Base-by-base conservation (phyloP, 2,888 invertebrate genomes). In the Apamea anceps region DNA sequence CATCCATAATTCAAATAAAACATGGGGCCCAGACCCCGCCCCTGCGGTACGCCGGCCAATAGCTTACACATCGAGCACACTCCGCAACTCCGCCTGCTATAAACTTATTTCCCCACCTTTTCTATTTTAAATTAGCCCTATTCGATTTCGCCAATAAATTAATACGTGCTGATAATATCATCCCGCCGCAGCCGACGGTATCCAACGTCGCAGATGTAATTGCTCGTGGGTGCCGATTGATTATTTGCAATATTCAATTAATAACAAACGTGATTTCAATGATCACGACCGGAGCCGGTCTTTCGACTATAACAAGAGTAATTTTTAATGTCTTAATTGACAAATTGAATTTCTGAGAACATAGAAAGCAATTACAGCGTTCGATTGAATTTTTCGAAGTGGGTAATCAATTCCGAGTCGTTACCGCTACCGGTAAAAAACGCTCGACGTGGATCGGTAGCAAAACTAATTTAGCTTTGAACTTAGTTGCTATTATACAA, bases 1-100 rank as follows among this genome's bases (percentile, higher is more conserved):
- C 96, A 96, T 96, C 96, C 96, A 96, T 97, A 96, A 96, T 96
- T 96, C 96, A 96, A 96, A 96, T 95, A 96, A 93, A 96, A 96
- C 96, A 96, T 96, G 96, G 96, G 96, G 91, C 94, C 96, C 95
- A 95, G 92, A 95, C 96, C 91, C 95, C 96, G 96, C 97, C 97
- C 96, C 96, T 95, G 96, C 90, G 93, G 93, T 92, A 95, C 94
- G 93, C 94, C 93, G 93, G 94, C 96, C 96, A 96, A 97, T 97
- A 94, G 96, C 93, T 93, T 94, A 93, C 89, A 91, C 91, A 94
- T 93, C 91, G 91, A 90, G 91, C 92, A 91, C 93, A 92, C 91
- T 91, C 91, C 91, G 90, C 95, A 94, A 94, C 96, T 95, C 96
- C 96, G 96, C 96, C 96, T 94, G 95, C 93, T 92, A 92, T 92